Base-by-base conservation (phyloP, 2,888 invertebrate genomes). In the Melikaiella ostensackeni region DNA sequence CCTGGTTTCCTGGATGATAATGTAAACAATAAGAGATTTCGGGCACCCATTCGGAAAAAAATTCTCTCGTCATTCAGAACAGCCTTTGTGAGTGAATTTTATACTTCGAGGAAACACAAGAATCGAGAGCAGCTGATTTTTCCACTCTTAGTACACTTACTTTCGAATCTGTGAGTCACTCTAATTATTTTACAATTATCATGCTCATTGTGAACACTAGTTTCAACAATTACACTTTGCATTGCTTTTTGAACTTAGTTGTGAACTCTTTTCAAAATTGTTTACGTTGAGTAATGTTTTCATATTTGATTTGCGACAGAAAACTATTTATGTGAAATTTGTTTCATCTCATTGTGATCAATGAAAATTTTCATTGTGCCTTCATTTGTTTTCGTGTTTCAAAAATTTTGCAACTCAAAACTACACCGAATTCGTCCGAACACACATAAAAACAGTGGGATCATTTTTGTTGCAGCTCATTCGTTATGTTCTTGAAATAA, bases 91-190 rank as follows among this genome's bases (percentile, higher is more conserved):
- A 59, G 16, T 59, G 59, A 24, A 7, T 42, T 55, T n/a, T 59
- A 13, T 59, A 27, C 42, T 50, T 50, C n/a, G 11, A 19, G 30
- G 30, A 46, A 70, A 70, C 50, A 70, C 70, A 30, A 70, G 46
- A 70, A 70, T 70, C 46, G 50, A 30, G 70, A 70, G 70, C 70
- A 70, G 70, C 30, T 70, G 70, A 50, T 70, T 70, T 42, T 66
- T 19, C 64, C n/a, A 59, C 27, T 30, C 42, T 66, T 66, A 3
- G 3, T 42, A n/a, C 19, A 50, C 70, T 30, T 70, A 70, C 70
- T 70, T 70, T 70, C 70, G 50, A 50, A 50, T 50, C 30, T 19
- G 70, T 70, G 50, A 70, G 70, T 70, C 46, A 70, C 46, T 70
- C 5, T n/a, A 70, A 42, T 33, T 70, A 19, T 24, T 11, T 21